Evolutionary conservation across 1,140 invertebrate species (phyloP), one percentile per base, ranked within the genome.

Genomic region (Trichomalopsis sarcophagae): DNA sequence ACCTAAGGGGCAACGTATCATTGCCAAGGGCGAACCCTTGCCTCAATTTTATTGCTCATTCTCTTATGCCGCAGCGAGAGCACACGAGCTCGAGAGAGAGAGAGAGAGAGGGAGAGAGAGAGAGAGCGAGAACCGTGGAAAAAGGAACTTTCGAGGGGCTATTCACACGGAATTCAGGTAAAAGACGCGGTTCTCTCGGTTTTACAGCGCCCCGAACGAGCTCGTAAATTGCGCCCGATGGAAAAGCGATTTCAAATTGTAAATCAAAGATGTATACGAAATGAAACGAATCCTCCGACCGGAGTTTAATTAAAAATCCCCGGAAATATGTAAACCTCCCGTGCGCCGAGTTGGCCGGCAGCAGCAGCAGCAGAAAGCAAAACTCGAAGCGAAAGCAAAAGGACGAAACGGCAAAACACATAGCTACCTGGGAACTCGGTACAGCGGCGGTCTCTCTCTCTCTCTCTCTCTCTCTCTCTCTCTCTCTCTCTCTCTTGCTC

Each of bases 11-110:
- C 50, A 66, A 10, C 21, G 66, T 84, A 84, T 84, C 69, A 74
- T 81, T 62, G 77, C 83, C 47, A 27, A 7, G 75, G 75, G 82
- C 44, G 44, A 84, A 79, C 77, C 69, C 77, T 80, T 84, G 77
- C 44, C 66, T 80, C 83, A 80, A 84, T 84, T 84, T 84, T 84
- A 84, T 80, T 80, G 33, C 83, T 86, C 84, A 71, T 82, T 85
- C 78, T 69, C 27, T 47, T 40, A 40, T 17, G 50, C n/a, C 23
- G 33, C 14, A 3, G 33, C 33, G 33, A 33, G 27, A 27, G 1
- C 27, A 27, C 27, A 27, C 27, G 27, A 27, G 27, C n/a, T n/a
- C n/a, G 84, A 77, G 73, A 71, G 80, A 82, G 75, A 82, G 81
- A 69, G 66, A 33, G 84, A 77, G 73, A 71, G 80, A 82, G 75